Evolutionary conservation across 2,113 vertebrate genomes (phyloP).

Genomic region (Melanocharis versteri): DNA sequence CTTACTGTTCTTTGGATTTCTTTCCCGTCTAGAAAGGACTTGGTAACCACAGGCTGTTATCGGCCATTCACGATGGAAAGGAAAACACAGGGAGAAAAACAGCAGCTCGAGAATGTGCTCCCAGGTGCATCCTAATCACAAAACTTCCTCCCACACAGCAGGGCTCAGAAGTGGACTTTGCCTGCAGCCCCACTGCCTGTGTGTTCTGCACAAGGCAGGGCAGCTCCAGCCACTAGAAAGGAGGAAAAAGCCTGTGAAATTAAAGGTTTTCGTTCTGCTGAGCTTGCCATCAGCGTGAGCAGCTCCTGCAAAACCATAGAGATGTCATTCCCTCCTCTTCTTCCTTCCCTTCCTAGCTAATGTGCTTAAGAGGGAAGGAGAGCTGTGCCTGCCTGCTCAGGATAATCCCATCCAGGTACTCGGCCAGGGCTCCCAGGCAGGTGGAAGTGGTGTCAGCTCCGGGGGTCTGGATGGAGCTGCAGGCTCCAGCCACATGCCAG

Average conservation of each 20-base stretch:
- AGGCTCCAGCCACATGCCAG: background rate
- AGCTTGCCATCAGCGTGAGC: background rate
- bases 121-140: background rate
- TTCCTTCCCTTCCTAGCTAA: background rate
- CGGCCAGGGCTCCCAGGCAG: background rate
- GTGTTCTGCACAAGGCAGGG: background rate
- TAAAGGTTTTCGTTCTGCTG: background rate
- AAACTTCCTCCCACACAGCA: background rate
- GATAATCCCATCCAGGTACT: background rate
- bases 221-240: background rate
- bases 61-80: background rate
- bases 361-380: background rate
- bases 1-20: constrained; percentile 1
- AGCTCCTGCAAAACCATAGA: background rate
- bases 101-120: background rate
- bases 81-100: background rate
- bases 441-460: background rate
- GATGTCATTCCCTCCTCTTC: background rate
- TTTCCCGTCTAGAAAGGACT: background rate
- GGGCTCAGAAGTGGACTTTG: background rate
- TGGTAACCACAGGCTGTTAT: background rate
- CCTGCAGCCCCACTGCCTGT: background rate
- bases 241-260: background rate
- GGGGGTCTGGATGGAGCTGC: background rate
- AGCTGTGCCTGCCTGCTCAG: background rate